phyloP scores from a whole-genome alignment of 37 sponge, comb jelly and placozoan species.

The Oopsacas minuta region DNA sequence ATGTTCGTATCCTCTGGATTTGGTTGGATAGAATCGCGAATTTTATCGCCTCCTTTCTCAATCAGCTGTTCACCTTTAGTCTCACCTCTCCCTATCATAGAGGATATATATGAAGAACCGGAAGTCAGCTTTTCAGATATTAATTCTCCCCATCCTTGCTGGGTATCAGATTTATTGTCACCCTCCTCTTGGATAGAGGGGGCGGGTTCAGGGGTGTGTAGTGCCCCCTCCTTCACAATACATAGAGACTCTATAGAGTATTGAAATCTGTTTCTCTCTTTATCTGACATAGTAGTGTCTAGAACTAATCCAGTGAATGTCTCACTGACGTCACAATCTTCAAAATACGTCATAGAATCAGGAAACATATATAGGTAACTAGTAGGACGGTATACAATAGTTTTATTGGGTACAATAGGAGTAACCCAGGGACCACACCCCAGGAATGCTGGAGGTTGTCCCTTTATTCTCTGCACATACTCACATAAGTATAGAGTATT shows the following conservation, averaged over 20 bases:
- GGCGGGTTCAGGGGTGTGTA: neutral
- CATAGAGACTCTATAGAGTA: neutral
- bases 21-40: neutral
- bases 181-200: neutral
- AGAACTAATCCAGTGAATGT: conserved; percentile 2
- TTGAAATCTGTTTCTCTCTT: neutral
- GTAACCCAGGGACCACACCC: neutral
- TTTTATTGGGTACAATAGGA: neutral
- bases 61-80: neutral
- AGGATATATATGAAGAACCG: neutral
- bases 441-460: neutral
- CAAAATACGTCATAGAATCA: neutral
- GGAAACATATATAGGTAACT: neutral
- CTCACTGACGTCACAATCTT: neutral
- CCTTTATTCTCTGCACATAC: neutral
- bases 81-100: neutral
- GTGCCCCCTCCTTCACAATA: neutral
- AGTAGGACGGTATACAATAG: neutral
- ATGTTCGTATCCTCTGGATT: neutral
- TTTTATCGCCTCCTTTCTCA: neutral
- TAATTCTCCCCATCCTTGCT: neutral
- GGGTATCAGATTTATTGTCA: neutral
- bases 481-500: neutral
- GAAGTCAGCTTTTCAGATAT: neutral
- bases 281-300: neutral